Percentiles rank a stretch among this genome's conserved stretches.
Conservation (phyloP, 2,113 vertebrate genomes). For the Struthidea cinerea region DNA sequence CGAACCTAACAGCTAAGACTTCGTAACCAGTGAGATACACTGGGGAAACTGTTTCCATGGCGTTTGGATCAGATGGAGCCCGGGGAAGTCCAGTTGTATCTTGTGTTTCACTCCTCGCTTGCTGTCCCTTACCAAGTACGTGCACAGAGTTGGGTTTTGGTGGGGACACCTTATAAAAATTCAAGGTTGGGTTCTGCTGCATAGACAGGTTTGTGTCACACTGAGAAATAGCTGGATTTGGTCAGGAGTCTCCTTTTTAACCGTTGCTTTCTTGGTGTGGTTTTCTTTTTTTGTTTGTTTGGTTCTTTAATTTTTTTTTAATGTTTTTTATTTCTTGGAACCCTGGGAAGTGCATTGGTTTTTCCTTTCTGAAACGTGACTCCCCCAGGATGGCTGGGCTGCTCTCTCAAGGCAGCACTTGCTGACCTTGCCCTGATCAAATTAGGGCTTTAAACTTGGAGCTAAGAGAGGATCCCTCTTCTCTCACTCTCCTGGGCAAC, state of each 20-base stretch:
- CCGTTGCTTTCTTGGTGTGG: not conserved
- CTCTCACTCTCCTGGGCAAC: not conserved
- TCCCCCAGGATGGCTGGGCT: not conserved
- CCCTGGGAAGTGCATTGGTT: not conserved
- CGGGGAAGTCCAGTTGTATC: not conserved
- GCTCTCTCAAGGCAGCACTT: not conserved
- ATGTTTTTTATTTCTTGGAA: not conserved
- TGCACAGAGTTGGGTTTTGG: not conserved
- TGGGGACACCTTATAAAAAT: rapidly evolving
- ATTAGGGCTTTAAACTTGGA: not conserved
- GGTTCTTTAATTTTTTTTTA: not conserved
- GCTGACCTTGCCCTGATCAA: not conserved
- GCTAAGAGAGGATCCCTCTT: not conserved
- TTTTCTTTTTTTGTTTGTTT: not conserved
- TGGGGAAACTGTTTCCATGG: not conserved
- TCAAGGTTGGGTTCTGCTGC: not conserved
- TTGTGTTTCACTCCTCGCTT: rapidly evolving
- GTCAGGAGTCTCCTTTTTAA: not conserved
- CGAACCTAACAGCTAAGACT: not conserved
- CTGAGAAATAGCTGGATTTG: not conserved
- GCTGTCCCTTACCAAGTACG: rapidly evolving
- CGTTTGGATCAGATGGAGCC: not conserved
- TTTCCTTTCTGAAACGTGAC: not conserved
- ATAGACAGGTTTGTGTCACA: not conserved
- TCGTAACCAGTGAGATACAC: not conserved